These are phyloP conservation scores for Scaptodrosophila lebanonensis DNA, from an alignment of 1,140 invertebrate species.

Conservation along the genomic window DNA sequence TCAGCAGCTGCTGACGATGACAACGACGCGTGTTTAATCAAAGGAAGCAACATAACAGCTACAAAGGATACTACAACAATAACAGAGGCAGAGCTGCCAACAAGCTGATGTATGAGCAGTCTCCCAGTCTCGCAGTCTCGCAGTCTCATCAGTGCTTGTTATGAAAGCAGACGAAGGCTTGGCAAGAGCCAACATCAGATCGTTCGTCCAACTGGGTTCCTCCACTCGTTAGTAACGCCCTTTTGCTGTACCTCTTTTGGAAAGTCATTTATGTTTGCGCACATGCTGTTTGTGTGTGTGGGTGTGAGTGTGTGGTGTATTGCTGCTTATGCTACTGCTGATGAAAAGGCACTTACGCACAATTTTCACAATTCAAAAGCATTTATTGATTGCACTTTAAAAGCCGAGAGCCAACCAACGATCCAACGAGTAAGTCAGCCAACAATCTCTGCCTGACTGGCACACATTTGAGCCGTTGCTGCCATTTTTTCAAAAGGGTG, in stretches of 20 bases:
- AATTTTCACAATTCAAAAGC: slow-evolving; percentile 67
- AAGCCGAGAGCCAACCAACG: slow-evolving; percentile 38
- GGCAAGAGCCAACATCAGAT: too few species aligned
- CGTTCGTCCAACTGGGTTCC: background rate
- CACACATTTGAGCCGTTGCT: slow-evolving; percentile 27
- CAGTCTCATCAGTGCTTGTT: slow-evolving; percentile 27
- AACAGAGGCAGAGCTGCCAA: background rate
- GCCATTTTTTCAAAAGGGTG: slow-evolving; percentile 7
- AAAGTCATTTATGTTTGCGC: slow-evolving; percentile 22
- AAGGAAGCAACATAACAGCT: slow-evolving; percentile 11
- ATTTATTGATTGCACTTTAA: slow-evolving; percentile 71
- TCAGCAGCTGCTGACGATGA: slow-evolving; percentile 21
- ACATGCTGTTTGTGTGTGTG: slow-evolving; percentile 1
- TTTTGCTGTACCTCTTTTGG: slow-evolving; percentile 46
- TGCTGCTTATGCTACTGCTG: slow-evolving; percentile 26
- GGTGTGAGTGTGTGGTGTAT: slow-evolving; percentile 8
- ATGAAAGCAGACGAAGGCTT: too few species aligned
- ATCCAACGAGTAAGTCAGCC: slow-evolving; percentile 25
- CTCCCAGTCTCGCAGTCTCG: too few species aligned
- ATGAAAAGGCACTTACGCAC: slow-evolving; percentile 67
- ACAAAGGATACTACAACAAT: slow-evolving; percentile 10
- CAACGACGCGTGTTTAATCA: slow-evolving; percentile 26
- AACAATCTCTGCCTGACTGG: too few species aligned
- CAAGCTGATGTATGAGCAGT: slow-evolving; percentile 14
- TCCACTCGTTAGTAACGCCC: slow-evolving; percentile 38